Conservation (phyloP, 2,113 vertebrate genomes). For the Aegithalos caudatus region DNA sequence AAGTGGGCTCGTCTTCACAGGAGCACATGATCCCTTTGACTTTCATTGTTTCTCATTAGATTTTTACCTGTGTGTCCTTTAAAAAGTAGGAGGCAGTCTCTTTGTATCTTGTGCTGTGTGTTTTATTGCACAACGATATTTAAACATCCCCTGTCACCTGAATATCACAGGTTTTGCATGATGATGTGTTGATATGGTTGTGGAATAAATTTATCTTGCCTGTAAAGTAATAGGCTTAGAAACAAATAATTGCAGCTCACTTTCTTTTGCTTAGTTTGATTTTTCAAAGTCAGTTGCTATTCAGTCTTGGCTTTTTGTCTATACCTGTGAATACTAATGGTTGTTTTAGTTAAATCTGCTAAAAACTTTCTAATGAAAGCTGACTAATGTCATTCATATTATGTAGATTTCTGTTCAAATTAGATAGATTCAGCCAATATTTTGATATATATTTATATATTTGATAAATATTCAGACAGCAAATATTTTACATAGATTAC, state of each 20-base stretch:
- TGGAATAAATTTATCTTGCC: not conserved
- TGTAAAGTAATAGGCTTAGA: not conserved
- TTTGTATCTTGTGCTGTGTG: not conserved
- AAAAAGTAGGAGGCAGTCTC: not conserved
- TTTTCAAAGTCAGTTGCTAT: not conserved
- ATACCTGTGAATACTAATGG: not conserved
- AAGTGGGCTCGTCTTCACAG: not conserved
- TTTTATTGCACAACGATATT: not conserved
- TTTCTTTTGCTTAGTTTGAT: not conserved
- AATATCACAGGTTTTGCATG: not conserved
- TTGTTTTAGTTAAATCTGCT: not conserved
- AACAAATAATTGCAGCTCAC: not conserved
- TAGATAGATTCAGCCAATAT: not conserved
- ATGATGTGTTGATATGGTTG: not conserved
- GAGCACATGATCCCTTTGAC: not conserved
- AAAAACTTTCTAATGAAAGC: not conserved
- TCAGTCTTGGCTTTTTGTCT: not conserved
- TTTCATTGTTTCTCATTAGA: not conserved
- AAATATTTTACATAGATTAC: not conserved
- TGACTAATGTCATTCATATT: not conserved
- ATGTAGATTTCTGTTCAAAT: not conserved
- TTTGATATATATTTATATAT: not conserved
- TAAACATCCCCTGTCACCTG: not conserved
- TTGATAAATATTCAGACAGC: not conserved
- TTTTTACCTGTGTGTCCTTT: not conserved